A percentile compares a stretch with the other conserved stretches of the same genome.
These are phyloP conservation scores for Thera obeliscata DNA, from an alignment of 2,888 invertebrate species.

Conservation along the genomic window DNA sequence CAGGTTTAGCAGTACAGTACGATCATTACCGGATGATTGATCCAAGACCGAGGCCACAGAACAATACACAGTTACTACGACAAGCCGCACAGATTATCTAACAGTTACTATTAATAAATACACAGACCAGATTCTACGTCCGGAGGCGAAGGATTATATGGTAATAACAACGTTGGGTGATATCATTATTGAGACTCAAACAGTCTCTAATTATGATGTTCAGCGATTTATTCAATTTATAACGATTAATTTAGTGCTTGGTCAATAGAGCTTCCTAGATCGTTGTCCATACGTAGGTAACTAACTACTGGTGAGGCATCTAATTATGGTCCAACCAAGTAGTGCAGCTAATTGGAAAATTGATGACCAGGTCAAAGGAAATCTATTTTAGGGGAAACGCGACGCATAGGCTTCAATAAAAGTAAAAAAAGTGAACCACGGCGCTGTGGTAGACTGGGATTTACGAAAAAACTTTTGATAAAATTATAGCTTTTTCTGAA, in stretches of 20 bases:
- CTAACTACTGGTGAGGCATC: slow-evolving; percentile 3
- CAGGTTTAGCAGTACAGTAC: slow-evolving; percentile 8
- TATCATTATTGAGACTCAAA: slow-evolving; percentile 24
- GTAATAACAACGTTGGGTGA: slow-evolving; percentile 17
- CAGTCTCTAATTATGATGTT: slow-evolving; percentile 30
- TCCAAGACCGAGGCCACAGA: slow-evolving; percentile 17
- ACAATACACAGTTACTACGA: slow-evolving; percentile 5
- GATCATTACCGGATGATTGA: slow-evolving; percentile 23
- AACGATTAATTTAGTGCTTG: slow-evolving; percentile 28
- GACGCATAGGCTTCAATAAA: too few species aligned
- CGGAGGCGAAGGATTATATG: not conserved
- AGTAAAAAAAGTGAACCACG: too few species aligned
- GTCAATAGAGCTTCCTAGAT: slow-evolving; percentile 15
- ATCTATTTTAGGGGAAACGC: too few species aligned
- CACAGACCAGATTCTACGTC: slow-evolving; percentile 5
- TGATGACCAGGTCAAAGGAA: not conserved
- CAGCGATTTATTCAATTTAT: slow-evolving; percentile 33
- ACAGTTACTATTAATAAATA: slow-evolving; percentile 5
- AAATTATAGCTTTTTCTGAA: too few species aligned
- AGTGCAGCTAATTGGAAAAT: not conserved
- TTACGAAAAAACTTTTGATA: too few species aligned
- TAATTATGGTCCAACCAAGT: not conserved
- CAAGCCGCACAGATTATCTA: slow-evolving; percentile 1
- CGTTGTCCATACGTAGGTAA: not conserved
- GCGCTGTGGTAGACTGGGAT: too few species aligned